These are phyloP conservation scores for Melanotaenia trifasciata DNA, from an alignment of 2,797 vertebrate genomes.

Conservation along the genomic window DNA sequence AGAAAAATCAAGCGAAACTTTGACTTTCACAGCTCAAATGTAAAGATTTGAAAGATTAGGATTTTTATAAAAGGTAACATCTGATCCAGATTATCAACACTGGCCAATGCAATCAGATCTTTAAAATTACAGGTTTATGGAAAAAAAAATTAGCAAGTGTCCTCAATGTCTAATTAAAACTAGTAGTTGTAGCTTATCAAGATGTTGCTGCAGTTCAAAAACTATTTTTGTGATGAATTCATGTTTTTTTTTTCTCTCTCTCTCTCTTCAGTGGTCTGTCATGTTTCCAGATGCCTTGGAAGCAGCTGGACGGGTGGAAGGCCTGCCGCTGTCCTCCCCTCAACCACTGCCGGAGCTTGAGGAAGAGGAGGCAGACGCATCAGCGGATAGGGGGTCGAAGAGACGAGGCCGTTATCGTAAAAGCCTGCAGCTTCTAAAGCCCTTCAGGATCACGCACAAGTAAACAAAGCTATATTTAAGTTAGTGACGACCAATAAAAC, in stretches of 20 bases:
- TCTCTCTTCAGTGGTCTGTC: constrained; percentile 46
- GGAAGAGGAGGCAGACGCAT: constrained; percentile 70
- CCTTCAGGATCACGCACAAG: constrained; percentile 87
- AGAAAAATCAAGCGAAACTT: background rate
- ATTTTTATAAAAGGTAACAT: background rate
- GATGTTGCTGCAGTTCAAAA: background rate
- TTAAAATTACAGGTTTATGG: background rate
- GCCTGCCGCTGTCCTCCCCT: constrained; percentile 77
- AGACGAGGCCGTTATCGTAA: constrained; percentile 80
- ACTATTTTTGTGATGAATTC: background rate
- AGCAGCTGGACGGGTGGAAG: constrained; percentile 77
- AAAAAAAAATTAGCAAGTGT: background rate
- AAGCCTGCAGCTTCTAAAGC: constrained; percentile 86
- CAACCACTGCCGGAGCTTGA: constrained; percentile 65
- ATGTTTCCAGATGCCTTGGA: constrained; percentile 84
- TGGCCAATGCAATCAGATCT: background rate
- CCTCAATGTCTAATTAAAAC: background rate
- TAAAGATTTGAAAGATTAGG: background rate
- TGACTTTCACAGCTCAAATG: background rate
- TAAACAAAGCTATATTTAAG: constrained; percentile 63
- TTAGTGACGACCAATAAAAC: constrained; percentile 18
- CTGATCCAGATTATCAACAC: background rate
- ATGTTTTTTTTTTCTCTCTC: constrained; percentile 5
- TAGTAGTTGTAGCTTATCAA: background rate
- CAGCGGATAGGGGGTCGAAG: constrained; percentile 55